Base-by-base conservation (phyloP, 2,888 invertebrate species). In the Cataglyphis cursor region DNA sequence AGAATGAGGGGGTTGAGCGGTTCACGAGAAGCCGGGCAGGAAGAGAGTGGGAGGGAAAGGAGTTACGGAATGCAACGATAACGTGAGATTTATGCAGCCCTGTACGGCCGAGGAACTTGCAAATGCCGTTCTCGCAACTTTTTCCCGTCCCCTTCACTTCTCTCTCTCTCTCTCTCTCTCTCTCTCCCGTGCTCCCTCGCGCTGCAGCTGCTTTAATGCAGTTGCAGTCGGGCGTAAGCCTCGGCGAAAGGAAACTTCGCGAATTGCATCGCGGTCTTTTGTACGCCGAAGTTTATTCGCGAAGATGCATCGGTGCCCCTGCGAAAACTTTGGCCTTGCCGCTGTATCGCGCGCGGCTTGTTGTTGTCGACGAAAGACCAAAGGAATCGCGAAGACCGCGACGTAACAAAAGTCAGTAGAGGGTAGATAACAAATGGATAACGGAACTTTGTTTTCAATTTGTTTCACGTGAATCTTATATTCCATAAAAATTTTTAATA, bases 1-100 rank as follows among this genome's bases (percentile, higher is more conserved):
- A 68, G 59, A 76, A 31, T 54, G 76, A 54, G 31, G 38, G 72
- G 28, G 64, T 68, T 59, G 76, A 62, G 51, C n/a, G 66, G 72
- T 61, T 59, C 38, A 61, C 38, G 68, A 57, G 78, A 73, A 64
- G 82, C 74, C 38, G 81, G n/a, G 28, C 18, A 48, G 61, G 18
- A 21, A 24, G 41, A n/a, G 35, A 28, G 44, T 12, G 31, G 41
- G 38, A 81, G 48, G 72, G 83, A 65, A 59, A 35, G 66, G 44
- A 44, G 48, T 65, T 65, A 83, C 59, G 62, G 61, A 86, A 83
- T 81, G 82, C 83, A 83, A 82, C 90, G 90, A 89, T 89, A 90
- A 89, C 75, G 78, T 21, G 74, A 87, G 89, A 88, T 89, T 89
- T 89, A 90, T 90, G 90, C 90, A 86, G 80, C 57, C 44, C 62